A percentile compares a stretch with the other conserved stretches of the same genome.
Conservation (phyloP, 2,113 vertebrate genomes). For the Xiphophorus maculatus region DNA sequence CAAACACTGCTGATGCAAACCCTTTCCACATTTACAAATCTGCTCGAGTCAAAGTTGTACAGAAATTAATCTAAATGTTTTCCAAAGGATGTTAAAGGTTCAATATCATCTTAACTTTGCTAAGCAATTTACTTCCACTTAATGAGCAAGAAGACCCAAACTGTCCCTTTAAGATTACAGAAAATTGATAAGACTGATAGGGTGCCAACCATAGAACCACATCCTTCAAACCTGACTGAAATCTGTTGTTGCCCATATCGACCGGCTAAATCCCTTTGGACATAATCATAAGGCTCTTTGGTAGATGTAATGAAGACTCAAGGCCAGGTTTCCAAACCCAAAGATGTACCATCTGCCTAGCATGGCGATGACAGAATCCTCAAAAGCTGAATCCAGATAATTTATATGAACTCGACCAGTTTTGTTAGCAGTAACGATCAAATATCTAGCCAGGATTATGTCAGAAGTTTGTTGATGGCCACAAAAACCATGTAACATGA, state of each 20-base stretch:
- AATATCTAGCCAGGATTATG: too few species aligned
- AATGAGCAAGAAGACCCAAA: background rate
- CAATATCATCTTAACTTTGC: background rate
- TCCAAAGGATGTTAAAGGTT: background rate
- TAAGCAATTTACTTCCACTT: background rate
- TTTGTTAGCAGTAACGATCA: too few species aligned
- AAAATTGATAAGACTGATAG: background rate
- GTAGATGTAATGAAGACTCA: background rate
- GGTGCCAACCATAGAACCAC: background rate
- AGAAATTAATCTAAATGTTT: constrained; percentile 1
- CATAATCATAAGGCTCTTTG: too few species aligned
- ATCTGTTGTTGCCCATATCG: background rate
- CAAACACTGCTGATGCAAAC: constrained; percentile 5
- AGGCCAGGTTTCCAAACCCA: background rate
- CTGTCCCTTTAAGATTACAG: background rate
- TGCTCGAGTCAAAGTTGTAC: constrained; percentile 1
- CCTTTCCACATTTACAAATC: too few species aligned
- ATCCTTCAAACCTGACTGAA: background rate
- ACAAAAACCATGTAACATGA: too few species aligned
- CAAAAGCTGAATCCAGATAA: too few species aligned
- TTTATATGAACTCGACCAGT: too few species aligned
- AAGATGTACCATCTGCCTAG: background rate
- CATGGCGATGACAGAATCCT: too few species aligned
- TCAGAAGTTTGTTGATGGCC: too few species aligned
- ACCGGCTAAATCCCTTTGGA: background rate